Base-by-base conservation (phyloP, 2,113 vertebrate genomes). In the Hippocampus zosterae region DNA sequence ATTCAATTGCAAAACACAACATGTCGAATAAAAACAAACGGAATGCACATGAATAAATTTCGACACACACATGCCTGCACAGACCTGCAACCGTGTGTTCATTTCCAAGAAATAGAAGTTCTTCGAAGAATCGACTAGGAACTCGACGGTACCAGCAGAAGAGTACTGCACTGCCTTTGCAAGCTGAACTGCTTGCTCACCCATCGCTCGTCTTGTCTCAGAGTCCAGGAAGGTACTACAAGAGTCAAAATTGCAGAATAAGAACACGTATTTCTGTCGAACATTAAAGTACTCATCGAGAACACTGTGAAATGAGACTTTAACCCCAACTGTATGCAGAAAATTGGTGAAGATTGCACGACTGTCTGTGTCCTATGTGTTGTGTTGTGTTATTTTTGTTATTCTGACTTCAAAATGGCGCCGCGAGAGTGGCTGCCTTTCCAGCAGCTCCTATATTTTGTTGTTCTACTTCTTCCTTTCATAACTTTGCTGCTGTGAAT, bases 31-130 rank as follows among this genome's bases (percentile, higher is more conserved):
- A 42, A 63, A 63, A 63, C 10, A 23, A 42, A 62, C 13, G 9
- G 42, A 48, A 65, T 52, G 27, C 48, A 53, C 29, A 60, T 2
- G 23, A 18, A 68, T 3, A 18, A 16, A 57, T 8, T 48, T n/a
- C 41, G 3, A 44, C 15, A 66, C 15, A 48, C 52, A 53, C 3
- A 13, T 4, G 8, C 40, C 25, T 11, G 18, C 19, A 46, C 53
- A 16, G 7, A 98, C 97, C 96, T 99, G 97, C 60, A 99, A 93
- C 68, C 97, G 94, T 2, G 97, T 99, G 90, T 99, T 99, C 97
- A 99, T 99, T 92, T 99, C 97, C 73, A 99, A 92, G 84, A 99
- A 99, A 88, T 94, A 99, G 83, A 99, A 99, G 90, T 96, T 97
- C 87, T 94, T 98, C 67, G 84, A 87, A 2, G 96, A 96, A 76